phyloP scores from a whole-genome alignment of 2,113 vertebrate genomes.

The Mormoops blainvillei region DNA sequence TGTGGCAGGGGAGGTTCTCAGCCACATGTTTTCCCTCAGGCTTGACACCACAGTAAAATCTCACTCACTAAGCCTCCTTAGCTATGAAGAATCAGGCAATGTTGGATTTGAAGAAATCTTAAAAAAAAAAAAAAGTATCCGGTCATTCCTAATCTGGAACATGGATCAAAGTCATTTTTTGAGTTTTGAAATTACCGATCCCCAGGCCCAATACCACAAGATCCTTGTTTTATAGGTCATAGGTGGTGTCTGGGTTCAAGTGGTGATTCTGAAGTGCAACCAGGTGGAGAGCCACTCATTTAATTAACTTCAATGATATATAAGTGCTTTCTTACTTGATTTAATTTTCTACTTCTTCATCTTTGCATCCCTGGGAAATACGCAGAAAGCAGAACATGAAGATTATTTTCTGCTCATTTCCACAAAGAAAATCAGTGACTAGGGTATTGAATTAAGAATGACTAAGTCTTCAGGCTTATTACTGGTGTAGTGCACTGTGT shows the following conservation, averaged over 20 bases:
- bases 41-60: background rate
- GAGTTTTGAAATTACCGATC: background rate
- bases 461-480: background rate
- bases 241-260: background rate
- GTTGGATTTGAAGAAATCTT: background rate
- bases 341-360: slow-evolving; percentile 30
- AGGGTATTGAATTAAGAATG: background rate
- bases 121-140: background rate
- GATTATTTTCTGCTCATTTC: background rate
- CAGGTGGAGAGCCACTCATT: background rate
- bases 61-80: background rate
- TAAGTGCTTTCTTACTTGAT: background rate
- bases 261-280: background rate
- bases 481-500: background rate
- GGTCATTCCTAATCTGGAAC: background rate
- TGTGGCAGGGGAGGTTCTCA: background rate
- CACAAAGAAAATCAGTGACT: background rate
- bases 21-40: background rate
- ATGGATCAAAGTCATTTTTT: background rate
- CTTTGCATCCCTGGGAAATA: background rate
- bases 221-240: background rate
- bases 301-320: background rate
- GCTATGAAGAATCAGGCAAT: background rate
- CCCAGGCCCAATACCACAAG: fast-evolving
- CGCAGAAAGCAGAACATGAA: background rate